Conservation (phyloP, 2,888 invertebrate genomes). For the Aleiodes leptofemur region DNA sequence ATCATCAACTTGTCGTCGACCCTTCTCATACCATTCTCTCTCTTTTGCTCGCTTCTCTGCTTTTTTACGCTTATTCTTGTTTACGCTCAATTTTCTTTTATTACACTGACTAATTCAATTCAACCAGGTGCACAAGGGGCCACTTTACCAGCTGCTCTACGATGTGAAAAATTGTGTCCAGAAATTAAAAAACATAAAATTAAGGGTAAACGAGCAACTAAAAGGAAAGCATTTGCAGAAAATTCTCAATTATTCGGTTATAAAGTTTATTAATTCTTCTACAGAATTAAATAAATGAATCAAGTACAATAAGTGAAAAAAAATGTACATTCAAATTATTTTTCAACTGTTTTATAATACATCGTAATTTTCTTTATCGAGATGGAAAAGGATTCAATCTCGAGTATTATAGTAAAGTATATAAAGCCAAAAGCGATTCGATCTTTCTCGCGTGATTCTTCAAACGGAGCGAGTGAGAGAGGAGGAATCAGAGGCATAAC, state of each 20-base stretch:
- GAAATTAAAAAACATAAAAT: conserved; percentile 18
- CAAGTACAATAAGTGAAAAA: neutral
- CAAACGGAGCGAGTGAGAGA: conserved; percentile 5
- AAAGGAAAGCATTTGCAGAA: conserved; percentile 11
- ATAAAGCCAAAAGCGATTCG: conserved; percentile 41
- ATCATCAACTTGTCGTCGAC: conserved; percentile 32
- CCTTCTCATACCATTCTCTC: conserved; percentile 7
- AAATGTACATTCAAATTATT: conserved; percentile 26
- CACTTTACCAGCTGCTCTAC: conserved; percentile 37
- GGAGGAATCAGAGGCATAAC: conserved; percentile 13
- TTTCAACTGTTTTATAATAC: conserved; percentile 28
- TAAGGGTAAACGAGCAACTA: conserved; percentile 4
- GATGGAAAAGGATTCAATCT: conserved; percentile 46
- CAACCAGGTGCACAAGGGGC: conserved; percentile 46
- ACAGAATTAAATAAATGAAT: neutral
- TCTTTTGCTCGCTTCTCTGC: neutral
- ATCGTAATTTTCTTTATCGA: conserved; percentile 42
- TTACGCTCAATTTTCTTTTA: conserved; percentile 53
- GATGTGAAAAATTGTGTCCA: conserved; percentile 37
- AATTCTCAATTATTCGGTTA: neutral
- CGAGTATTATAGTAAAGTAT: conserved; percentile 35
- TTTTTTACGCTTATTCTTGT: conserved; percentile 4
- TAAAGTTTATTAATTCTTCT: neutral
- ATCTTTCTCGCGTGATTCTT: conserved; percentile 44
- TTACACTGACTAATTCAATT: conserved; percentile 61